Percentiles rank a stretch among this genome's conserved stretches.
Conservation (phyloP, 2,888 invertebrate genomes). For the Tenthredo mesomela region DNA sequence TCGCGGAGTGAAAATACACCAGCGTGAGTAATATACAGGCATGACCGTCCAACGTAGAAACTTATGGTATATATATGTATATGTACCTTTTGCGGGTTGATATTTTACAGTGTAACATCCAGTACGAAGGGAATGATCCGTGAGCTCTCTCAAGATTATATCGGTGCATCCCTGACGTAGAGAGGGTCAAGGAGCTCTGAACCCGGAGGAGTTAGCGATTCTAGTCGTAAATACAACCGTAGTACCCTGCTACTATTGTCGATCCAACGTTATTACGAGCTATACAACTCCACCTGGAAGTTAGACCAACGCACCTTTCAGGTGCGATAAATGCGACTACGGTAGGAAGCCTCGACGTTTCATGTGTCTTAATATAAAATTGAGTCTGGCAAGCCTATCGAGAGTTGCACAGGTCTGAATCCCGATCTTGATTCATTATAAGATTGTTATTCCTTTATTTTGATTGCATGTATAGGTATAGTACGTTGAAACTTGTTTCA, state of each 20-base stretch:
- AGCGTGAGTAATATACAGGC: constrained; percentile 78
- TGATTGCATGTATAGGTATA: too few relatives aligned
- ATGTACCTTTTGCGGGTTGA: constrained; percentile 65
- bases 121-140: constrained; percentile 72
- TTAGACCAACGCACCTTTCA: constrained; percentile 22
- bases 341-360: constrained; percentile 28
- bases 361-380: constrained; percentile 17
- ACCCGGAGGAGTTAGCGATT: constrained; percentile 71
- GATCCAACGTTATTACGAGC: constrained; percentile 62
- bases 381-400: not conserved
- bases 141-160: constrained; percentile 72
- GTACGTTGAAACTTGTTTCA: too few relatives aligned
- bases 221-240: constrained; percentile 73
- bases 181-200: constrained; percentile 72
- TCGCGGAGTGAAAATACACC: constrained; percentile 77
- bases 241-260: constrained; percentile 71
- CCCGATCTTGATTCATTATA: not conserved
- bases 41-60: constrained; percentile 51
- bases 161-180: constrained; percentile 62
- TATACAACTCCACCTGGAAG: constrained; percentile 30
- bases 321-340: constrained; percentile 25
- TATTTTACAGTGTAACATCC: constrained; percentile 72
- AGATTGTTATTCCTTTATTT: not conserved
- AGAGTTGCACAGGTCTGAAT: not conserved
- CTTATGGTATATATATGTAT: constrained; percentile 1